Evolutionary conservation across 64 coral and sea anemone genomes (phyloP), one percentile per base, ranked within the genome.

Genomic region (Cladopsammia gracilis): DNA sequence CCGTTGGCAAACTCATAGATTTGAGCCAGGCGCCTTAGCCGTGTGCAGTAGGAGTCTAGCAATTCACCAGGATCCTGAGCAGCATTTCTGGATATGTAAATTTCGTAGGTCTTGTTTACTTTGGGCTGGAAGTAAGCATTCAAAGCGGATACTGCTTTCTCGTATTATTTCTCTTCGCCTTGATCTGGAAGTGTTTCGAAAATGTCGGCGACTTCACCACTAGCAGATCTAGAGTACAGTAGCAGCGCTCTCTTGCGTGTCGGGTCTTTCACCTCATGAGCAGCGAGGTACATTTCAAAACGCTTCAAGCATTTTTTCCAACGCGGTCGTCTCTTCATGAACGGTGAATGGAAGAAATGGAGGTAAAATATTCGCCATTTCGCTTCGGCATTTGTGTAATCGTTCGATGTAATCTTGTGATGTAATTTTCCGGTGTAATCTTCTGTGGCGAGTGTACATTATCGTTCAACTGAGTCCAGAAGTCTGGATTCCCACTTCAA

Each of bases 221-320:
- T 10, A 75, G 72, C 18, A 43, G n/a, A n/a, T n/a, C n/a, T n/a
- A n/a, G 44, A 75, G 46, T 0, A 75, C 47, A 75, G 46, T 46
- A 75, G 72, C 72, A 75, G 72, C 72, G 34, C 72, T 75, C 13
- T 46, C 72, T 75, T 49, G 42, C 10, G 25, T 71, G 68, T 71
- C n/a, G 25, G 68, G 22, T 71, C 68, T 71, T 71, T 71, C 68
- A 71, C 25, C 4, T 71, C 68, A 10, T 71, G 68, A 8, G 60
- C 68, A 24, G 68, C 68, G n/a, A 71, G 60, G 20, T 62, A 62
- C 60, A 62, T 90, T 78, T 90, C 88, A 15, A 91, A 66, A 11
- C 51, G 23, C 44, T 25, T 62, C 7, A 91, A 19, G 25, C 75
- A 89, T 60, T 90, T 90, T 46, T 90, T n/a, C 88, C 73, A 90